These are phyloP conservation scores for Caranx ignobilis DNA, from an alignment of 2,113 vertebrate species.

Conservation along the genomic window DNA sequence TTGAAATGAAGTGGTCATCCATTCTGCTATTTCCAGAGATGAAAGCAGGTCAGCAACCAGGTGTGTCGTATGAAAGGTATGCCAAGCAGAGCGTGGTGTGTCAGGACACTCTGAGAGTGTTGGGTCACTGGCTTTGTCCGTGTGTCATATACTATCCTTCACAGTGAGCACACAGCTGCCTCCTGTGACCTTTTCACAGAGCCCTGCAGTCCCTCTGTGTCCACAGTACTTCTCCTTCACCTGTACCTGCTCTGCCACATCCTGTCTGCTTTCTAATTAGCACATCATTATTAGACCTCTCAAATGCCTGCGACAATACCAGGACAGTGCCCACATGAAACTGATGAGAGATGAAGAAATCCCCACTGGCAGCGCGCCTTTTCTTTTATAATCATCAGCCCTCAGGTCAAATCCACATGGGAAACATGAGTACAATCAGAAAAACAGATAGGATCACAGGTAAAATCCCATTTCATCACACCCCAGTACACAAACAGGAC, in stretches of 20 bases:
- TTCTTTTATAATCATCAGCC: slow-evolving; percentile 49
- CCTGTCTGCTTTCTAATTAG: slow-evolving; percentile 69
- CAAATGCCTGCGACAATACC: slow-evolving; percentile 22
- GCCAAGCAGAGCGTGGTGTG: slow-evolving; percentile 53
- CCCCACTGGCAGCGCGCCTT: slow-evolving; percentile 15
- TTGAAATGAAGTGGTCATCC: not conserved
- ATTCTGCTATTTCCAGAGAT: slow-evolving; percentile 10
- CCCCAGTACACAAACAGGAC: slow-evolving; percentile 57
- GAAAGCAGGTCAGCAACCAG: slow-evolving; percentile 56
- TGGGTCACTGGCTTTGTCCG: slow-evolving; percentile 73
- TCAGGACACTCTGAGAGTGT: slow-evolving; percentile 54
- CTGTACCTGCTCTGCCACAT: slow-evolving; percentile 64
- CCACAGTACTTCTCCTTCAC: slow-evolving; percentile 55
- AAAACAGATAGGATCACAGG: slow-evolving; percentile 43
- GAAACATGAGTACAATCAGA: slow-evolving; percentile 32
- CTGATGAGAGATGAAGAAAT: slow-evolving; percentile 45
- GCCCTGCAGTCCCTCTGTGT: slow-evolving; percentile 52
- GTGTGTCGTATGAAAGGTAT: slow-evolving; percentile 48
- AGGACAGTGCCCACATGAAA: slow-evolving; percentile 23
- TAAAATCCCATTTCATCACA: slow-evolving; percentile 49
- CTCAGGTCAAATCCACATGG: slow-evolving; percentile 43
- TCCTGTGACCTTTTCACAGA: slow-evolving; percentile 66
- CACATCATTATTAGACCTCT: slow-evolving; percentile 45
- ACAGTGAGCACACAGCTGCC: slow-evolving; percentile 64
- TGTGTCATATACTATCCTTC: slow-evolving; percentile 72